Evolutionary conservation across 1,140 invertebrate species (phyloP), one percentile per base, ranked within the genome.

Genomic region (Lutraria rhynchaena): DNA sequence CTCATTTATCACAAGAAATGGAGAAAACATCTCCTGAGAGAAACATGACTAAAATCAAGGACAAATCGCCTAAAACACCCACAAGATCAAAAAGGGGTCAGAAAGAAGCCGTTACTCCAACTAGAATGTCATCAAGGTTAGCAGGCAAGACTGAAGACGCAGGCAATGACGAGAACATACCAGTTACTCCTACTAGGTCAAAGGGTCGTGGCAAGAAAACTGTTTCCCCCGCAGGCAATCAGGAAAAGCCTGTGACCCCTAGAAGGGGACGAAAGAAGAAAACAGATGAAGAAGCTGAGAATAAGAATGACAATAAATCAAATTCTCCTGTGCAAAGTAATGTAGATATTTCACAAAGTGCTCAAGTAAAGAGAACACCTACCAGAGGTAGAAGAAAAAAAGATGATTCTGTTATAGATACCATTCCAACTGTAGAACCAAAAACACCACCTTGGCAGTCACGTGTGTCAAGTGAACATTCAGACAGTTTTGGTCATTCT

Each of bases 31-130:
- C 41, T 33, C 33, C 51, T n/a, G 29, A 31, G 19, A 33, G 27
- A 3, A 57, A 24, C 7, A 78, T 78, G 75, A 78, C 75, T 15
- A 49, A 57, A 31, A 69, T 78, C 7, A 78, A 78, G 46, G 75
- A 69, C 41, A 78, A 78, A 58, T 60, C 55, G n/a, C 46, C 57
- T 33, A 51, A 31, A 58, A 63, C 75, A 33, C 61, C 61, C 55
- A 78, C 44, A 41, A 37, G 60, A 27, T 55, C 61, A 44, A 78
- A 17, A 29, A 35, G 41, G 24, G 33, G 24, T 46, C 29, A n/a
- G 1, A 37, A 57, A 19, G 51, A 78, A n/a, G 63, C 19, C 22
- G 46, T 41, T 11, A 78, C 75, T 3, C 63, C 75, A 24, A 22
- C 75, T n/a, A 67, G 75, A 53, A 24, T 35, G 22, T 33, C 41